Evolutionary conservation across 1,140 invertebrate species (phyloP).

Genomic region (Megalonaias nervosa): DNA sequence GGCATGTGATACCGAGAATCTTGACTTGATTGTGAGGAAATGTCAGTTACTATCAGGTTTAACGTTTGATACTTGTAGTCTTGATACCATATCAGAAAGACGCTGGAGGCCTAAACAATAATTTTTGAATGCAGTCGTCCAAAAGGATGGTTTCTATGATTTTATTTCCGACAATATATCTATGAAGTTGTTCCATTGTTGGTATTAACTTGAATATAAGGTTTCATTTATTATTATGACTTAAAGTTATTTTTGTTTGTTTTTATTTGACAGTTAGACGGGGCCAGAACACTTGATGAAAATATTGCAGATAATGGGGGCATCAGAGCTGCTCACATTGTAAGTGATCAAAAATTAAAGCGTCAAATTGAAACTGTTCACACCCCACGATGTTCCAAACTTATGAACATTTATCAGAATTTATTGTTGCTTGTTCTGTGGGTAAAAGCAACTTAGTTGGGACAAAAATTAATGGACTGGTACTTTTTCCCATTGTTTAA

Average conservation of each 20-base stretch:
- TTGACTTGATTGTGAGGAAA: too few relatives aligned
- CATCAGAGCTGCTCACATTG: slow-evolving; percentile 89
- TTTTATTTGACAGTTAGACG: slow-evolving; percentile 44
- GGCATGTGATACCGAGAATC: too few relatives aligned
- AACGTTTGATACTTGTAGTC: too few relatives aligned
- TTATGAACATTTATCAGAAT: not conserved
- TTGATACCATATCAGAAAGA: too few relatives aligned
- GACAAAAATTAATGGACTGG: not conserved
- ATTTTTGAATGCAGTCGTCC: too few relatives aligned
- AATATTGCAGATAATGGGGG: slow-evolving; percentile 97
- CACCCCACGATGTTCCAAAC: not conserved
- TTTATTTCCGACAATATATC: too few relatives aligned
- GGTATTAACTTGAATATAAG: too few relatives aligned
- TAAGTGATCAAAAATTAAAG: slow-evolving; percentile 44
- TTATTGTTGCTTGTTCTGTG: not conserved
- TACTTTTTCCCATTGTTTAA: not conserved
- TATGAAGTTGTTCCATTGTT: too few relatives aligned
- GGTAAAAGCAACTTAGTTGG: not conserved
- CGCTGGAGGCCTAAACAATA: too few relatives aligned
- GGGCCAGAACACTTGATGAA: slow-evolving; percentile 74
- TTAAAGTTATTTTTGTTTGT: not conserved
- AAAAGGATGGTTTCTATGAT: too few relatives aligned
- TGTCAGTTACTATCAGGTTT: too few relatives aligned
- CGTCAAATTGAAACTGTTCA: not conserved
- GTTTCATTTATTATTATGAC: not conserved